Evolutionary conservation across 2,888 invertebrate genomes (phyloP), one percentile per base, ranked within the genome.

Genomic region (Dugesia japonica): DNA sequence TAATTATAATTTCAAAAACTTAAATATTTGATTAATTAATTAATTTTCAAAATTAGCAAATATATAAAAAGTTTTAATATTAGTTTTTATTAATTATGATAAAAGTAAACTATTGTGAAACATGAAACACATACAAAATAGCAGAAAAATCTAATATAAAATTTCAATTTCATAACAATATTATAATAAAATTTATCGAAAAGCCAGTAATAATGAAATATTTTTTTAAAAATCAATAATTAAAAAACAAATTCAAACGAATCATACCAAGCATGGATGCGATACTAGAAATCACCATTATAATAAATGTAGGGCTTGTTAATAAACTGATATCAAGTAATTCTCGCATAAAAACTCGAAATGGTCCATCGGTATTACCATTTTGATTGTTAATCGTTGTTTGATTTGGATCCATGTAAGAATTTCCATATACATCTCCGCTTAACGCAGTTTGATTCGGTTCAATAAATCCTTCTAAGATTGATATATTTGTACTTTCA

Each of bases 181-280:
- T n/a, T n/a, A n/a, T n/a, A n/a, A n/a, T n/a, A n/a, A n/a, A n/a
- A n/a, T n/a, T n/a, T n/a, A n/a, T n/a, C n/a, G n/a, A n/a, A n/a
- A n/a, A n/a, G n/a, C n/a, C n/a, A n/a, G n/a, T n/a, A n/a, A n/a
- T n/a, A n/a, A n/a, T n/a, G 4, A 71, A 23, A 7, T 73, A 13
- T 72, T 26, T 23, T 72, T 9, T 26, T n/a, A 23, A 23, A 75
- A 72, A 17, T 20, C 79, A 79, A 56, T 77, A 79, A 79, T 75
- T 33, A 79, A 7, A 71, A 71, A 15, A 26, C 23, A 20, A 26
- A 13, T 79, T 79, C 79, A 79, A 15, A 79, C 31, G 17, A 78
- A 73, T 26, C 76, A 26, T 27, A 77, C 78, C 78, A 20, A 78
- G 20, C 77, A 78, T 78, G 28, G 72, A 31, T 1, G 72, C 73